Percentiles rank a stretch among this genome's conserved stretches.
phyloP scores from a whole-genome alignment of 1,140 invertebrate genomes.

The Pseudomyrmex gracilis region DNA sequence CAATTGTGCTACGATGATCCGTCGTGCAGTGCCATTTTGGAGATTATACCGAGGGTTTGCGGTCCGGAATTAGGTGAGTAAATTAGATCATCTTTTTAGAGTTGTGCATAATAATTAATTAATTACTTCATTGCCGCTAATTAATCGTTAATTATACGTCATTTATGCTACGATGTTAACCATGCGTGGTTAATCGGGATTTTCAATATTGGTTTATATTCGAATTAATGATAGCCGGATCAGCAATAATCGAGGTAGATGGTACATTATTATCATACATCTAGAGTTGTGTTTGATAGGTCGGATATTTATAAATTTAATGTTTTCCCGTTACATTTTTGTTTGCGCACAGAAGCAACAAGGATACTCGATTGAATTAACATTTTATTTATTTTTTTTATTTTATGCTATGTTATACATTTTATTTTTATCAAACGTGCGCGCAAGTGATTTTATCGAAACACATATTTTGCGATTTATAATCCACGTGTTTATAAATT shows the following conservation, averaged over 20 bases:
- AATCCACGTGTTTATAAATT: neutral
- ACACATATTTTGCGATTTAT: neutral
- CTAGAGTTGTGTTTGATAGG: neutral
- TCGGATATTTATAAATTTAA: slow-evolving; percentile 14
- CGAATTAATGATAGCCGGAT: slow-evolving; percentile 9
- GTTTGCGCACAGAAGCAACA: neutral
- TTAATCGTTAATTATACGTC: slow-evolving; percentile 31
- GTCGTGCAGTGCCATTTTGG: slow-evolving; percentile 94
- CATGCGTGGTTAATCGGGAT: slow-evolving; percentile 1
- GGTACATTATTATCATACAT: neutral
- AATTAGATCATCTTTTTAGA: neutral
- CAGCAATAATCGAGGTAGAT: neutral
- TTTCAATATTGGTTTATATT: slow-evolving; percentile 32
- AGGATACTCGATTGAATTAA: no score
- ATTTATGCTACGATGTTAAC: slow-evolving; percentile 19
- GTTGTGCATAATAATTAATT: neutral
- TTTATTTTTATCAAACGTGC: neutral
- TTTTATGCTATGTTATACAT: neutral
- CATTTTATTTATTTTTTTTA: no score
- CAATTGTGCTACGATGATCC: slow-evolving; percentile 94
- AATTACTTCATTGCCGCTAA: slow-evolving; percentile 4
- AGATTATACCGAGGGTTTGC: slow-evolving; percentile 95
- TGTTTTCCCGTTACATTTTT: neutral
- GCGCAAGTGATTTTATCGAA: neutral
- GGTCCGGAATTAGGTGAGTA: slow-evolving; percentile 94